Conservation (phyloP, 2,113 vertebrate genomes). For the Aldabrachelys gigantea region DNA sequence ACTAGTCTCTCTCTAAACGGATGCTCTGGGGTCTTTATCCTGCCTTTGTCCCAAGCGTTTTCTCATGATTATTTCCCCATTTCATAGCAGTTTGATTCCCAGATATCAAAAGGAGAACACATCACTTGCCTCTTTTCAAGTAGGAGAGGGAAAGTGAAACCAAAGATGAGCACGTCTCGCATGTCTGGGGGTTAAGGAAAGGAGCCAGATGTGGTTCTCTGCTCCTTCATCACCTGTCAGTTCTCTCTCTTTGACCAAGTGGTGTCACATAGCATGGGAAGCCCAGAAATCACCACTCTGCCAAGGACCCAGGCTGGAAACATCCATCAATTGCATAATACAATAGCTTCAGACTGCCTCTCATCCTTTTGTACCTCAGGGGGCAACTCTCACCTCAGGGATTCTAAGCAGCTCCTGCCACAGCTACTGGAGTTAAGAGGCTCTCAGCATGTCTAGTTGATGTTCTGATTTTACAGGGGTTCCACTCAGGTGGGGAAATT, state of each 20-base stretch:
- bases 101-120: not conserved
- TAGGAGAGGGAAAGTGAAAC: accelerated
- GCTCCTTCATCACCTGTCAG: not conserved
- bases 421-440: not conserved
- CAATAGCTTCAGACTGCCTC: not conserved
- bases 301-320: not conserved
- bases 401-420: not conserved
- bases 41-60: not conserved
- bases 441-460: not conserved
- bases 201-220: not conserved
- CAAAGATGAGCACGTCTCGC: not conserved
- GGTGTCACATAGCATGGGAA: not conserved
- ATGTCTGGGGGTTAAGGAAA: accelerated
- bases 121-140: not conserved
- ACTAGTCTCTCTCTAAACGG: not conserved
- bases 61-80: not conserved
- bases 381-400: not conserved
- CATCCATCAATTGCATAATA: not conserved
- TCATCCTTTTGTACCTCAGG: not conserved
- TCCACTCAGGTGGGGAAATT: not conserved
- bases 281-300: not conserved
- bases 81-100: not conserved
- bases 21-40: not conserved
- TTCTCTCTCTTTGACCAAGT: accelerated
- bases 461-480: not conserved